A percentile compares a stretch with the other conserved stretches of the same genome.
These are phyloP conservation scores for Drosophila helvetica DNA, from an alignment of 2,888 invertebrate genomes.

Conservation along the genomic window DNA sequence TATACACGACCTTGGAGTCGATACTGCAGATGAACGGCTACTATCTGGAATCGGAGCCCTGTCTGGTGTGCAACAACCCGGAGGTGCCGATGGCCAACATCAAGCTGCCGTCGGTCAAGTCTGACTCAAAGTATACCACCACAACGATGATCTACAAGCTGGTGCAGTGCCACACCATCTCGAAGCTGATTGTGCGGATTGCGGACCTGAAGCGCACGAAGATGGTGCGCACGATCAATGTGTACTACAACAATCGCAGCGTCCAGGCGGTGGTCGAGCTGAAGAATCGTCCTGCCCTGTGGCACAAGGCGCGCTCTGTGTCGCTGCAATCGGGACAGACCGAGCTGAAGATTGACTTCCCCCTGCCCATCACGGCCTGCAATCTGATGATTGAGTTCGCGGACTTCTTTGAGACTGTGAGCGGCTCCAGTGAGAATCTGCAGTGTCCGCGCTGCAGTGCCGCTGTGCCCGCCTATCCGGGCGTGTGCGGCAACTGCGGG, in stretches of 20 bases:
- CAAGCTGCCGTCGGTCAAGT: slow-evolving; percentile 96
- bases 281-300: slow-evolving; percentile 97
- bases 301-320: slow-evolving; percentile 98
- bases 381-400: slow-evolving; percentile 99
- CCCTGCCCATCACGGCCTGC: slow-evolving; percentile 97
- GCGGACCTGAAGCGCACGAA: slow-evolving; percentile 98
- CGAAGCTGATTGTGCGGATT: slow-evolving; percentile 95
- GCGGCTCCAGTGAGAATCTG: slow-evolving; percentile 93
- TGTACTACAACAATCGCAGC: slow-evolving; percentile 97
- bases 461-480: slow-evolving; percentile 98
- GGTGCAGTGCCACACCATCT: slow-evolving; percentile 97
- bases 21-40: slow-evolving; percentile 98
- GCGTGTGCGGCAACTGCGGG: slow-evolving; percentile 93
- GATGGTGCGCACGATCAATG: slow-evolving; percentile 97
- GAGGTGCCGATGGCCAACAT: slow-evolving; percentile 96
- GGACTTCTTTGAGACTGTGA: slow-evolving; percentile 98
- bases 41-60: slow-evolving; percentile 98
- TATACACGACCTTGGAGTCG: slow-evolving; percentile 96
- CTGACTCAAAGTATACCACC: slow-evolving; percentile 98
- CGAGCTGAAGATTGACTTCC: slow-evolving; percentile 98
- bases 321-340: slow-evolving; percentile 95
- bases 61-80: slow-evolving; percentile 98
- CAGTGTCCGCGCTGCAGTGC: slow-evolving; percentile 98
- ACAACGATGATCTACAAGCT: slow-evolving; percentile 99
- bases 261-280: slow-evolving; percentile 98